Evolutionary conservation across 1,140 invertebrate genomes (phyloP).

Genomic region (Tetramorium parvispinum): DNA sequence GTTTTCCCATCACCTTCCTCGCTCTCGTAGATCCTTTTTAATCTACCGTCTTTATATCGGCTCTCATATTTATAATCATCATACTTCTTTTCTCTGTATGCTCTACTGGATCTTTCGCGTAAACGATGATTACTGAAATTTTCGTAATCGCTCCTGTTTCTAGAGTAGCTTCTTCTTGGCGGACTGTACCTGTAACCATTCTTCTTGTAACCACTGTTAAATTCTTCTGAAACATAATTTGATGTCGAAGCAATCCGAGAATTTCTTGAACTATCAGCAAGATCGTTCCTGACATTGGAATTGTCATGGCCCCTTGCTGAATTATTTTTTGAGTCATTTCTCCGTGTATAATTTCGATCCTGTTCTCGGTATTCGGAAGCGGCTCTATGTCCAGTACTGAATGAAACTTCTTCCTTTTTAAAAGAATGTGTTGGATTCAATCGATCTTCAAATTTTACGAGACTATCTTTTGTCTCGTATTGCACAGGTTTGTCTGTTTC

Average conservation of each 20-base stretch:
- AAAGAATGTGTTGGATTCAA: neutral
- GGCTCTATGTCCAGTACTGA: neutral
- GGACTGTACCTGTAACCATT: neutral
- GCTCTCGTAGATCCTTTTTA: neutral
- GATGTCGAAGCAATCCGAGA: slow-evolving; percentile 1
- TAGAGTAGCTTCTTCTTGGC: slow-evolving; percentile 17
- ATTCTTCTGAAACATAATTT: neutral
- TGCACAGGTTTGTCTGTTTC: neutral
- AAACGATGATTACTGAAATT: slow-evolving; percentile 7
- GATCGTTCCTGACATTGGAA: neutral
- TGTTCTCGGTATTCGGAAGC: slow-evolving; percentile 23
- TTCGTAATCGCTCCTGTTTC: slow-evolving; percentile 34
- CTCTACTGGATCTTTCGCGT: slow-evolving; percentile 45
- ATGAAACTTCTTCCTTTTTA: neutral
- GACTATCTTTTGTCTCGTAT: neutral
- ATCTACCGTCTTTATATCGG: slow-evolving; percentile 20
- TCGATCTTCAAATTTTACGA: neutral
- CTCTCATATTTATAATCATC: slow-evolving; percentile 36
- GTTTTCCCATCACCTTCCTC: slow-evolving; percentile 30
- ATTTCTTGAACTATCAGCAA: neutral
- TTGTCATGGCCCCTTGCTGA: neutral
- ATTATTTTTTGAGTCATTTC: neutral
- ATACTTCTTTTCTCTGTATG: slow-evolving; percentile 41
- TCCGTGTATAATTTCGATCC: neutral
- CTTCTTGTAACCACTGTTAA: slow-evolving; percentile 2